These are phyloP conservation scores for Darevskia nairensis DNA, from an alignment of 2,797 vertebrate species.

Conservation along the genomic window DNA sequence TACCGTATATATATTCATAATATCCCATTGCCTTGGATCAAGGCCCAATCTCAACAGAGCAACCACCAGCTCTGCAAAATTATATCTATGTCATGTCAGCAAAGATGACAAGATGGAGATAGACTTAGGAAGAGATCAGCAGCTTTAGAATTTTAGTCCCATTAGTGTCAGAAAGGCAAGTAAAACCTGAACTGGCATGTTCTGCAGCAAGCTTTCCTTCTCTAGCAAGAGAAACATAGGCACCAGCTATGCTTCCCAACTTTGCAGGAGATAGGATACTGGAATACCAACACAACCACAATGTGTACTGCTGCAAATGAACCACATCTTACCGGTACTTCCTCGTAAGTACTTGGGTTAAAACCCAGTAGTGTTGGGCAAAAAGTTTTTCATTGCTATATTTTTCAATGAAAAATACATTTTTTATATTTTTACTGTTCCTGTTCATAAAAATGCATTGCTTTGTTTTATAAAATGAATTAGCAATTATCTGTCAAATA, in stretches of 20 bases:
- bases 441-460: neutral
- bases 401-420: no score
- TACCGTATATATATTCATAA: no score
- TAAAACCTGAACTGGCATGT: neutral
- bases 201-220: neutral
- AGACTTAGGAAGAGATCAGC: neutral
- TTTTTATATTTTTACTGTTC: no score
- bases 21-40: neutral
- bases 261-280: neutral
- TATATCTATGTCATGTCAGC: neutral
- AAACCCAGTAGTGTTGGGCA: no score
- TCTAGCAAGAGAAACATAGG: neutral
- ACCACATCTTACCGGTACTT: no score
- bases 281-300: neutral
- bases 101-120: neutral
- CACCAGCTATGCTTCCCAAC: no score
- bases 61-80: neutral
- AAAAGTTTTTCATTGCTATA: no score
- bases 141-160: neutral
- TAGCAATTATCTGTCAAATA: neutral
- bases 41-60: neutral
- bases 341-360: no score
- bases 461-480: neutral
- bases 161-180: neutral
- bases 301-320: neutral